A percentile compares a stretch with the other conserved stretches of the same genome.
Evolutionary conservation across 30 jellyfish, hydroid and myxozoan species (phyloP).

Genomic region (Euphysa ruthae): DNA sequence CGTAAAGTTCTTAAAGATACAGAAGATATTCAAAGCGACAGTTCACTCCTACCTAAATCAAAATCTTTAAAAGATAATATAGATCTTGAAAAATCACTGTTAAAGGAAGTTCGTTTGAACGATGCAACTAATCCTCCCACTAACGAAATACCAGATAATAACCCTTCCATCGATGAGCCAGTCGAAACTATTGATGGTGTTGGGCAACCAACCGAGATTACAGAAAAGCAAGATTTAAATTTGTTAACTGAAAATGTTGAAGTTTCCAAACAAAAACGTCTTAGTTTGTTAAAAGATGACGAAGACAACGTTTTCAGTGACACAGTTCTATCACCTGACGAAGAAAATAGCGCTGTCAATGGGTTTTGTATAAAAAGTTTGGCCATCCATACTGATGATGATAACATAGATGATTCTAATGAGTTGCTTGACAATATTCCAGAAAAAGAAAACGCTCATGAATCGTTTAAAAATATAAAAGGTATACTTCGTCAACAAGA

Average conservation of each 20-base stretch:
- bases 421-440: conserved; percentile 28
- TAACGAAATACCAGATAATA: conserved; percentile 19
- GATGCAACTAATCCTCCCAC: conserved; percentile 17
- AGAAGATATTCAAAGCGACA: no score
- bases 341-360: no score
- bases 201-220: no score
- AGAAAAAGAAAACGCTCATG: conserved; percentile 31
- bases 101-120: no score
- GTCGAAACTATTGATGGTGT: conserved; percentile 25
- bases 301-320: neutral
- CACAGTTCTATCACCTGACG: no score
- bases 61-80: no score
- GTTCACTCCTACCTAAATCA: no score
- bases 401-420: neutral
- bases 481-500: conserved; percentile 39
- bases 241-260: neutral
- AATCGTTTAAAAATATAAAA: conserved; percentile 22
- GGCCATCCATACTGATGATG: no score
- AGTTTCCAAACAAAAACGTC: neutral
- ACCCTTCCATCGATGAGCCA: conserved; percentile 44
- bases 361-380: no score
- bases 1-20: no score
- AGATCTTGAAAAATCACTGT: no score
- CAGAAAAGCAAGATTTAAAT: no score
- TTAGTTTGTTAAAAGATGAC: conserved; percentile 12